Evolutionary conservation across 1,140 invertebrate species (phyloP), one percentile per base, ranked within the genome.

Genomic region (Eumaeus atala): DNA sequence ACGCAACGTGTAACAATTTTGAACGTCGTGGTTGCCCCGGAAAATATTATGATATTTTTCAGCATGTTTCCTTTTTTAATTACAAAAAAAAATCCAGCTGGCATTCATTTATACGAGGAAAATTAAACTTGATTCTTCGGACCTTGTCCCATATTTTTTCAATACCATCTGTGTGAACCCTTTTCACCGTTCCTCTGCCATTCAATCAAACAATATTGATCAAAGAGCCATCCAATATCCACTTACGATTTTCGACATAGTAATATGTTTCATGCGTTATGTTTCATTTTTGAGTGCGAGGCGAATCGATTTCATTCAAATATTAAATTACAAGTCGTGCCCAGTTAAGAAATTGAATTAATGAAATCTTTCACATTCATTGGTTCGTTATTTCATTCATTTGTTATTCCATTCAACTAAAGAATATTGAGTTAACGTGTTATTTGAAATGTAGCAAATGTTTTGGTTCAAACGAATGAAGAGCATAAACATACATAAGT

Each of bases 181-280:
- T 44, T 18, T 44, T 44, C 14, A 44, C 40, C 40, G 12, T 44
- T 42, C 37, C 40, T 42, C 40, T 16, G 12, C 16, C 12, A 16
- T 44, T 44, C 40, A 44, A 44, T 44, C 40, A 44, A 44, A 44
- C 40, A 44, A 44, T 44, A 44, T 44, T 44, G 40, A 44, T 44
- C 40, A 44, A 44, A 44, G 40, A 44, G 16, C 40, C 21, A 28
- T 28, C 21, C 40, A 44, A 44, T 44, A 44, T 44, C 40, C 40
- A 44, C 40, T 44, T 44, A 16, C 9, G 40, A 17, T 44, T 28
- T 28, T 9, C 12, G 40, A 17, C 14, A 7, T 44, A 14, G n/a
- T 14, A 44, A 16, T 16, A 44, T 16, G 16, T 44, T 44, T 44
- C 40, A 44, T n/a, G n/a, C n/a, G n/a, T n/a, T n/a, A n/a, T n/a